Base-by-base conservation (phyloP, 1,140 invertebrate species). In the Diorhabda carinulata region DNA sequence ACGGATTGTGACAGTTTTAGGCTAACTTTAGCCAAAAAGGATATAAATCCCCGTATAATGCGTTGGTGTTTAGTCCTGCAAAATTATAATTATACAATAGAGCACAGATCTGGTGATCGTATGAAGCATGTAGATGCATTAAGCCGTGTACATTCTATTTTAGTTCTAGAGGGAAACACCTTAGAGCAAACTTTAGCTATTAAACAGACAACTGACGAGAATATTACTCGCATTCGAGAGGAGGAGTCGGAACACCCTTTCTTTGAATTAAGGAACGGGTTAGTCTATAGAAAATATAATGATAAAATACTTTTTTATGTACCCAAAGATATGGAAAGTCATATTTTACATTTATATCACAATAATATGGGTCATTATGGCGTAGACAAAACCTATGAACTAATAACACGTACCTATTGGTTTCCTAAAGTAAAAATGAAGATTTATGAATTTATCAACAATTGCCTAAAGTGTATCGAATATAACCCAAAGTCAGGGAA, bases 401-500 rank as follows among this genome's bases (percentile, higher is more conserved):
- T n/a, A 60, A 60, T 67, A 44, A 43, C 5, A 40, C 5, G 41
- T 5, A 45, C 41, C 40, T 74, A 81, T 74, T 74, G 74, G 75
- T 77, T 81, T 74, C 73, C 75, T 2, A 68, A 75, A 0, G 58
- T 82, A 6, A 57, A 75, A 43, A 44, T 74, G 43, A 80, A 78
- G 61, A 61, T 77, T 6, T 70, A 73, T 63, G 40, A 57, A 7
- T 63, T 70, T 57, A 72, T 70, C n/a, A 5, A 42, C 43, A 76
- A 80, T 72, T 78, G 74, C 61, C 42, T 80, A 52, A 75, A 77
- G 65, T 72, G 77, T 65, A 72, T 80, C 43, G 56, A 62, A 58
- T 79, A 69, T 61, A 76, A 72, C 3, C 69, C 76, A 5, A 64
- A 80, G 76, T 70, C 5, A 5, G 5, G 70, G 72, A 80, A 78